phyloP scores from a whole-genome alignment of 2,888 invertebrate species.

The Notodonta ziczac region DNA sequence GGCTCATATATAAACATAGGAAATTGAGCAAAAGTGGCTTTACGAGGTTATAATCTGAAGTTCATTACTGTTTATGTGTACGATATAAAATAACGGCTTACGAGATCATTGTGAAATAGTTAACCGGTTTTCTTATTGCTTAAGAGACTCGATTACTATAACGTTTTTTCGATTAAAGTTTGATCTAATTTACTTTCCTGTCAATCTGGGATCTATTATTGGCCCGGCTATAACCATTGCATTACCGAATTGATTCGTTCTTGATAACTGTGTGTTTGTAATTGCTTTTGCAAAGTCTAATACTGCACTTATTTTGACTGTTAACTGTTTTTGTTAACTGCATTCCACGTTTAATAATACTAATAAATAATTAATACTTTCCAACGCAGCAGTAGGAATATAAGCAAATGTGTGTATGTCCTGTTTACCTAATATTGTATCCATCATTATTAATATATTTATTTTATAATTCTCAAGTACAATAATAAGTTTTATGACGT shows the following conservation, averaged over 20 bases:
- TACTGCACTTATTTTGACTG: too few relatives aligned
- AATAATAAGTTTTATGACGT: too few relatives aligned
- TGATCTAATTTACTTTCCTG: slow-evolving; percentile 3
- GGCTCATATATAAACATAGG: slow-evolving; percentile 23
- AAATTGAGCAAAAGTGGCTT: slow-evolving; percentile 18
- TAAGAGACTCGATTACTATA: background rate
- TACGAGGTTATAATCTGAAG: background rate
- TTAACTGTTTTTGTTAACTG: too few relatives aligned
- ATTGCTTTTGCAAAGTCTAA: slow-evolving; percentile 8
- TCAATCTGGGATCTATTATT: too few relatives aligned
- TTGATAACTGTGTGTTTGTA: slow-evolving; percentile 28
- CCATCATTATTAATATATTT: too few relatives aligned
- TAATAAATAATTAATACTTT: too few relatives aligned
- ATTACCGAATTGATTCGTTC: slow-evolving; percentile 39
- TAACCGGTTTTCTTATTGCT: slow-evolving; percentile 14
- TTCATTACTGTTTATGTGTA: background rate
- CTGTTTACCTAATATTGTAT: too few relatives aligned
- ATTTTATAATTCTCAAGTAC: too few relatives aligned
- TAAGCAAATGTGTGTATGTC: too few relatives aligned
- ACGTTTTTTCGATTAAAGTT: background rate
- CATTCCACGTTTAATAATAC: too few relatives aligned
- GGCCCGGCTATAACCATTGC: slow-evolving; percentile 25
- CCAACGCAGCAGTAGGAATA: too few relatives aligned
- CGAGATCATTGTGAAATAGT: slow-evolving; percentile 17
- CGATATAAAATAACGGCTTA: slow-evolving; percentile 4